Conservation (phyloP, 2,888 invertebrate genomes). For the Lordiphosa fenestrarum region DNA sequence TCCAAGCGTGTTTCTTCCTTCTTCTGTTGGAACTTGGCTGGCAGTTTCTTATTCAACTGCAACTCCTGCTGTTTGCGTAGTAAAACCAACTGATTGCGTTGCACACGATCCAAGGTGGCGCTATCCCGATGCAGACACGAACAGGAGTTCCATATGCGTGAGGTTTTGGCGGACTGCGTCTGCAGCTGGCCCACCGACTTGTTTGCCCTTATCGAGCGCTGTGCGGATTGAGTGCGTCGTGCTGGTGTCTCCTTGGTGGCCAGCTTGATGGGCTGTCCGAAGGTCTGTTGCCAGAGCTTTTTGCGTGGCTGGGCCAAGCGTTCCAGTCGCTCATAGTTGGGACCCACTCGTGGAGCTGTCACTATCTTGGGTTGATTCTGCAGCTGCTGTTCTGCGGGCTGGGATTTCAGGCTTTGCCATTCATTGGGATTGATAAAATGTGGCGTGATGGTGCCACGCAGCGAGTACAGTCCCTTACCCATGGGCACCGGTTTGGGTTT, state of each 20-base stretch:
- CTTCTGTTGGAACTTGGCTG: too few species aligned
- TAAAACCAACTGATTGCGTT: too few species aligned
- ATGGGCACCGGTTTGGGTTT: slow-evolving; percentile 77
- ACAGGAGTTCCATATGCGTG: too few species aligned
- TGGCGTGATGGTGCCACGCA: slow-evolving; percentile 73
- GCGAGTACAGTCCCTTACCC: slow-evolving; percentile 71
- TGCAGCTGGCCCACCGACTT: too few species aligned
- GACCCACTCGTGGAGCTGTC: slow-evolving; percentile 8
- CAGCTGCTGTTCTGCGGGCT: neutral
- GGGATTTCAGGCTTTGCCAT: slow-evolving; percentile 46
- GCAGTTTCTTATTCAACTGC: too few species aligned
- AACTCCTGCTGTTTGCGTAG: too few species aligned
- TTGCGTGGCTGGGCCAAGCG: slow-evolving; percentile 35
- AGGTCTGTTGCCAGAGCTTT: neutral
- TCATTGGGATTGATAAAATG: slow-evolving; percentile 74
- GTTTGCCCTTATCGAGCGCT: too few species aligned
- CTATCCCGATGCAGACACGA: too few species aligned
- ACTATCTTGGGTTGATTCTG: neutral
- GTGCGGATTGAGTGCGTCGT: too few species aligned
- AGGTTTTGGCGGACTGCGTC: too few species aligned
- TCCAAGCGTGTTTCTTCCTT: too few species aligned
- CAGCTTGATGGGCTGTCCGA: neutral
- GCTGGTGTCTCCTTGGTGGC: neutral
- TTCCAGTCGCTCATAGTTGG: slow-evolving; percentile 28
- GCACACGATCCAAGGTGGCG: too few species aligned